A percentile compares a stretch with the other conserved stretches of the same genome.
phyloP scores from a whole-genome alignment of 2,888 invertebrate genomes.

The Eutolmus rufibarbis region DNA sequence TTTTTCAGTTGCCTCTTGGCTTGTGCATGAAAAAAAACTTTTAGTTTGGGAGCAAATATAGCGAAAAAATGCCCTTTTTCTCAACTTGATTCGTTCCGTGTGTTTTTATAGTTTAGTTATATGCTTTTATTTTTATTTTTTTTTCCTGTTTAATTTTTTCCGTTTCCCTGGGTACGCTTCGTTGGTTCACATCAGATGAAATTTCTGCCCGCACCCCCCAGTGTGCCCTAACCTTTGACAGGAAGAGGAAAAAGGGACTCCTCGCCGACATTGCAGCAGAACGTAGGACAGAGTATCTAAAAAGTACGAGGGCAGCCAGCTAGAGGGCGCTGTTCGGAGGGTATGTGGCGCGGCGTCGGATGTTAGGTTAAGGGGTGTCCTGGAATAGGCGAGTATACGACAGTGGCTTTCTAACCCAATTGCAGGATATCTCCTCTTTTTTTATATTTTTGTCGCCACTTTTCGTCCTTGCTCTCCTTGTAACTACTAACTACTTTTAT shows the following conservation, averaged over 20 bases:
- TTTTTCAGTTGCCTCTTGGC: not conserved
- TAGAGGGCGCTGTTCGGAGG: not conserved
- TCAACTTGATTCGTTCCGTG: not conserved
- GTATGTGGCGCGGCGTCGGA: too few species aligned
- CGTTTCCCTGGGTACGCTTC: not conserved
- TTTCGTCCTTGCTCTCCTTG: not conserved
- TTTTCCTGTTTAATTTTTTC: not conserved
- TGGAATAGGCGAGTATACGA: not conserved
- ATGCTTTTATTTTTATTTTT: not conserved
- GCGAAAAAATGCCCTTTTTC: not conserved
- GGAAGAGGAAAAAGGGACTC: not conserved
- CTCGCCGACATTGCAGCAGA: not conserved
- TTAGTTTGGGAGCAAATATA: not conserved
- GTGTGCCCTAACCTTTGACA: too few species aligned
- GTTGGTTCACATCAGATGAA: not conserved
- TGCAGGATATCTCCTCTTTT: not conserved
- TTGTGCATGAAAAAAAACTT: not conserved
- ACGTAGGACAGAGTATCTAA: not conserved
- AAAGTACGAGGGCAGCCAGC: not conserved
- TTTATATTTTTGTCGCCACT: not conserved
- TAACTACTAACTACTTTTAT: too few species aligned
- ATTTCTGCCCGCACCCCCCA: not conserved
- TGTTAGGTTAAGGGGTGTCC: not conserved
- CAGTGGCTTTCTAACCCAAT: slow-evolving; percentile 7
- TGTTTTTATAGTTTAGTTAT: not conserved